Conservation (phyloP, 2,797 vertebrate species). For the Sternotherus odoratus region DNA sequence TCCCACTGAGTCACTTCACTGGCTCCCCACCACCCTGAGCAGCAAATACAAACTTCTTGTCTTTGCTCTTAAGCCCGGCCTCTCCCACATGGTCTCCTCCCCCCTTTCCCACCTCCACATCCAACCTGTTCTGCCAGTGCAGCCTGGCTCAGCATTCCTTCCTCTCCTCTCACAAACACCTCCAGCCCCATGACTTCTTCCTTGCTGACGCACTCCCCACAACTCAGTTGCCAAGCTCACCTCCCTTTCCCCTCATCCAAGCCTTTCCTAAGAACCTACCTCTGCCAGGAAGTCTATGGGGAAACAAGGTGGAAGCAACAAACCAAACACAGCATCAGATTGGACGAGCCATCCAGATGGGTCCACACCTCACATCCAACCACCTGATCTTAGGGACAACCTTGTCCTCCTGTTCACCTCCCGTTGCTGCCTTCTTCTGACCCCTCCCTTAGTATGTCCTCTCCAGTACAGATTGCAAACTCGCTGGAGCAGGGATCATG, state of each 20-base stretch:
- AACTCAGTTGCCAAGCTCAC: neutral
- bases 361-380: neutral
- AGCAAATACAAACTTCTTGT: neutral
- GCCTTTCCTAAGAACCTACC: neutral
- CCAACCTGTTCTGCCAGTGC: neutral
- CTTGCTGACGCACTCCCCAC: neutral
- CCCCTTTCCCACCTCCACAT: neutral
- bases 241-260: neutral
- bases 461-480: neutral
- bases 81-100: neutral
- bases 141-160: neutral
- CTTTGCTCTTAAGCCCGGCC: neutral
- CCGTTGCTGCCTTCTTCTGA: neutral
- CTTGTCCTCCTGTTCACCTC: too few species aligned
- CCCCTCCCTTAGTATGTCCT: neutral
- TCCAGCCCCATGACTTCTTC: neutral
- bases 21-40: neutral
- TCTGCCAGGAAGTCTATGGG: neutral
- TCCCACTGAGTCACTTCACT: neutral
- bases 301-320: neutral
- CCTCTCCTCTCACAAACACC: neutral
- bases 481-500: neutral
- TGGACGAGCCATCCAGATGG: neutral
- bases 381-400: neutral
- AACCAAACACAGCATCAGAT: neutral